Base-by-base conservation (phyloP, 2,113 vertebrate species). In the Pteruthius melanotis region DNA sequence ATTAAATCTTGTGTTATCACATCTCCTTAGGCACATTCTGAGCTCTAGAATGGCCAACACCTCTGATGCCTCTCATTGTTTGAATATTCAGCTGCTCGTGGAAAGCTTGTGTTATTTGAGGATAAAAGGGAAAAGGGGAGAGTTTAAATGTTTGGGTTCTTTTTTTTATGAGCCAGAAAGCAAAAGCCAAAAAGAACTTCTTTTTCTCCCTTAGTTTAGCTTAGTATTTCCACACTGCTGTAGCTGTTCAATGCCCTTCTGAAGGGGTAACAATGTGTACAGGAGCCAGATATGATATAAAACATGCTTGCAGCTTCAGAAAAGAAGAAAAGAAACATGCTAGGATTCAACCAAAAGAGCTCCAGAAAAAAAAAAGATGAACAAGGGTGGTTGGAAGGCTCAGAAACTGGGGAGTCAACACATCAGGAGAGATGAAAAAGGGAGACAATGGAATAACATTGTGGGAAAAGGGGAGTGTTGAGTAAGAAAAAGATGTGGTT, bases 131-230 rank as follows among this genome's bases (percentile, higher is more conserved):
- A 92, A 92, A 82, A 96, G 90, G 93, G 94, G 92, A 95, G 94
- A 96, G 94, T 96, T 96, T 96, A 97, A 96, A 86, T 97, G 94
- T 96, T 96, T 96, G 94, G 94, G 96, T 96, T 96, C 92, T 95
- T 95, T 96, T 95, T 83, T 96, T 87, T 90, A 82, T 27, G 33
- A 90, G 84, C 72, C 65, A 57, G 88, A 95, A 94, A 92, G 93
- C 15, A 89, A 90, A 96, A 92, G 69, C 90, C 88, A 39, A 50
- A 87, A 96, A 90, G 93, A 92, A 84, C n/a, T 84, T 74, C 49
- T 93, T 94, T 97, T 89, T 91, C 76, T 92, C 84, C 47, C 83
- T 92, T 92, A 89, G 88, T 92, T 97, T 93, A 89, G 92, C 95
- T 95, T 79, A 89, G 76, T 84, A 15, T 96, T 96, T 94, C 90